phyloP scores from a whole-genome alignment of 2,888 invertebrate species.

The Flexamia atlantica region DNA sequence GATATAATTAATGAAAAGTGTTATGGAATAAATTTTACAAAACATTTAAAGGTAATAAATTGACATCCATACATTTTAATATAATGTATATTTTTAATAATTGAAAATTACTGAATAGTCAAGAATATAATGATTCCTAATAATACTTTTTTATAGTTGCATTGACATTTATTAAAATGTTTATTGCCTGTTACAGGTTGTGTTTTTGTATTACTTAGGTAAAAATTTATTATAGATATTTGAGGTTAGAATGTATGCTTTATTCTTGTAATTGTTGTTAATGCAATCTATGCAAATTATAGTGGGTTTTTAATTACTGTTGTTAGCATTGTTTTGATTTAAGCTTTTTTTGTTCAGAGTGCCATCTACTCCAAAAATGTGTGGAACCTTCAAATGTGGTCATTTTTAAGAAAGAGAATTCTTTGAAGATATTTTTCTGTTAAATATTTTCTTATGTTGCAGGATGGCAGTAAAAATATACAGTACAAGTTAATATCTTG shows the following conservation, averaged over 20 bases:
- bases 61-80: not conserved
- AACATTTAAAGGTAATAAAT: not conserved
- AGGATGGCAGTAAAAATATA: too few species aligned
- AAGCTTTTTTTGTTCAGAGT: not conserved
- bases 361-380: not conserved
- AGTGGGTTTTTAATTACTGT: slow-evolving; percentile 18
- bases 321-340: not conserved
- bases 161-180: slow-evolving; percentile 25
- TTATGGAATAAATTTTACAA: not conserved
- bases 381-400: too few species aligned
- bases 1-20: not conserved
- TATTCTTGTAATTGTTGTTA: slow-evolving; percentile 35
- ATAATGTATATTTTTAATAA: not conserved
- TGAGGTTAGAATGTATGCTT: slow-evolving; percentile 28
- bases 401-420: too few species aligned
- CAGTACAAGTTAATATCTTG: too few species aligned
- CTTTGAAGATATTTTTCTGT: too few species aligned
- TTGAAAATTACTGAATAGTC: not conserved
- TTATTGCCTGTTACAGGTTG: slow-evolving; percentile 39
- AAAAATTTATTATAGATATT: slow-evolving; percentile 10
- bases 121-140: slow-evolving; percentile 1
- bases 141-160: not conserved
- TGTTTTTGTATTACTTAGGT: slow-evolving; percentile 33
- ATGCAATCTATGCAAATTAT: slow-evolving; percentile 18
- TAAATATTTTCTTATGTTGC: too few species aligned